phyloP scores from a whole-genome alignment of 2,888 invertebrate genomes.

The Drosophila rellima region DNA sequence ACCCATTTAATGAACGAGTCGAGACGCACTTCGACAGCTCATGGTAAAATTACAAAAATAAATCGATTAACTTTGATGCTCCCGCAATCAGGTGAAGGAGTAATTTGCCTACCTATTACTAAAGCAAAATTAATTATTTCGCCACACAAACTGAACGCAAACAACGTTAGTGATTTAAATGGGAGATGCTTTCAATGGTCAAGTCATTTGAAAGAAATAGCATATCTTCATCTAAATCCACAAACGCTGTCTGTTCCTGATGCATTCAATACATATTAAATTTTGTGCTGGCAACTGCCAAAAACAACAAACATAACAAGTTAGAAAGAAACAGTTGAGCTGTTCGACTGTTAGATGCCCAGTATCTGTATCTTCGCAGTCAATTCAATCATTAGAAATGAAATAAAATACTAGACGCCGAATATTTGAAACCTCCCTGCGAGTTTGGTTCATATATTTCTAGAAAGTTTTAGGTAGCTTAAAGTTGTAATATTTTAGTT shows the following conservation, averaged over 20 bases:
- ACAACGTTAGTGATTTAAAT: slow-evolving; percentile 23
- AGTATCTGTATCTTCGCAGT: not conserved
- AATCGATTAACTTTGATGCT: slow-evolving; percentile 67
- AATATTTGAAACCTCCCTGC: too few relatives aligned
- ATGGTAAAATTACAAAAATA: slow-evolving; percentile 69
- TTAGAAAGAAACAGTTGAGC: not conserved
- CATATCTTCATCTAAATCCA: slow-evolving; percentile 28
- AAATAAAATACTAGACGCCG: too few relatives aligned
- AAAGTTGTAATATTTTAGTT: too few relatives aligned
- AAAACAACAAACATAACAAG: slow-evolving; percentile 38
- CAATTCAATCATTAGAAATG: too few relatives aligned
- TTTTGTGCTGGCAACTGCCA: slow-evolving; percentile 30
- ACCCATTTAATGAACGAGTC: slow-evolving; percentile 43
- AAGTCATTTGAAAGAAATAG: slow-evolving; percentile 49
- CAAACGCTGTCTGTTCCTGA: slow-evolving; percentile 15
- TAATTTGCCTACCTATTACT: slow-evolving; percentile 67
- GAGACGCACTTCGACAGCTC: slow-evolving; percentile 34
- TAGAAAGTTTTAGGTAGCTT: too few relatives aligned
- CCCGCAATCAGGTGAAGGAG: slow-evolving; percentile 41
- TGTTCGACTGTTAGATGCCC: not conserved
- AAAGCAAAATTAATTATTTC: slow-evolving; percentile 61
- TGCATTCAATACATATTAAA: slow-evolving; percentile 39
- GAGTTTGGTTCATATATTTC: too few relatives aligned
- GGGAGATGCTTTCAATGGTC: slow-evolving; percentile 4
- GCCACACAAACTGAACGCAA: not conserved